phyloP scores from a whole-genome alignment of 2,888 invertebrate genomes.

The Saturnia pavonia region DNA sequence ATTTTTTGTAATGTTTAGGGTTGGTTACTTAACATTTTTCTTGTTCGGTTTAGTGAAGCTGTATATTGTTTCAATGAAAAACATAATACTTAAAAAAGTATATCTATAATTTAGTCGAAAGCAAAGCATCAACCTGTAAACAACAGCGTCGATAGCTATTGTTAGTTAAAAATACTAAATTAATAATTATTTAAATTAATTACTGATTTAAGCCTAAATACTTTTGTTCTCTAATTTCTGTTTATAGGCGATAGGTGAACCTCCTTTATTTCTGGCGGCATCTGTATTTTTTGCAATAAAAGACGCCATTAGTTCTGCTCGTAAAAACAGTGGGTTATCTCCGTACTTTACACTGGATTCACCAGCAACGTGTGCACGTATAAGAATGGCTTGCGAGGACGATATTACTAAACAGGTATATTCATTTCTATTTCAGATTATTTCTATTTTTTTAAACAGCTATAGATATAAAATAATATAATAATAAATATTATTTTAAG shows the following conservation, averaged over 20 bases:
- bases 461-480: too few species aligned
- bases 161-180: too few species aligned
- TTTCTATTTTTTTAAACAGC: not conserved
- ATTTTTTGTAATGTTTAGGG: too few species aligned
- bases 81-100: not conserved
- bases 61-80: not conserved
- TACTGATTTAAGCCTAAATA: too few species aligned
- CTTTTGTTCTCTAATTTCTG: not conserved
- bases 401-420: constrained; percentile 87
- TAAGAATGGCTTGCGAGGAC: constrained; percentile 95
- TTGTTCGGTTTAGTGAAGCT: not conserved
- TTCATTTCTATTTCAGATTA: not conserved
- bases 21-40: not conserved
- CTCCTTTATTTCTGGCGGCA: constrained; percentile 93
- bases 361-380: constrained; percentile 93
- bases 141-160: not conserved
- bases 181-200: too few species aligned
- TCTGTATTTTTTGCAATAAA: constrained; percentile 94
- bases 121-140: not conserved
- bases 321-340: constrained; percentile 84
- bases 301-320: constrained; percentile 90
- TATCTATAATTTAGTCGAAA: not conserved
- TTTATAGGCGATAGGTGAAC: constrained; percentile 95
- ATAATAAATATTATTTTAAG: too few species aligned
- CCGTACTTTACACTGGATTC: constrained; percentile 85